Conservation (phyloP, 37 sponge, comb jelly and placozoan genomes). For the Crambe crambe region DNA sequence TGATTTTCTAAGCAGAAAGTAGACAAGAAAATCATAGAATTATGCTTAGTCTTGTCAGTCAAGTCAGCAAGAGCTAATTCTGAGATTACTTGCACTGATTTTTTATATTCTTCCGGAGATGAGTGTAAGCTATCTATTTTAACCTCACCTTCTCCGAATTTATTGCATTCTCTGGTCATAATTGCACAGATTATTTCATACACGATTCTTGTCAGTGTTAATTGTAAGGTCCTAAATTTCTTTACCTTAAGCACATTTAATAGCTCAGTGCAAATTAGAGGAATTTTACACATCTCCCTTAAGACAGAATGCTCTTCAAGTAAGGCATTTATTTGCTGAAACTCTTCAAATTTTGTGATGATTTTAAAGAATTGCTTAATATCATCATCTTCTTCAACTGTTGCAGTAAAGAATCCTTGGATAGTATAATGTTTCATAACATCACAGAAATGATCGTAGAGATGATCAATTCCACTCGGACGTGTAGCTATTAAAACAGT, state of each 20-base stretch:
- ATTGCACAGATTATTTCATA: background rate
- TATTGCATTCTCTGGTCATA: background rate
- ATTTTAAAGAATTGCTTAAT: background rate
- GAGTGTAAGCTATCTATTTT: background rate
- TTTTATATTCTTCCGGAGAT: background rate
- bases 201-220: background rate
- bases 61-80: slow-evolving; percentile 1
- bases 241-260: background rate
- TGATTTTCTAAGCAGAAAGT: background rate
- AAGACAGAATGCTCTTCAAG: background rate
- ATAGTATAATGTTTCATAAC: background rate
- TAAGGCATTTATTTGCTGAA: background rate
- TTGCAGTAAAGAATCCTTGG: background rate
- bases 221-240: background rate
- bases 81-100: background rate
- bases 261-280: background rate
- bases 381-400: background rate
- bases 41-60: no score
- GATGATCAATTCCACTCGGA: background rate
- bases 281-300: slow-evolving; percentile 4
- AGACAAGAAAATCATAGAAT: background rate
- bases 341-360: background rate
- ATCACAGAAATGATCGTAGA: background rate
- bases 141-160: background rate
- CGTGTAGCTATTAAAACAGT: background rate